Base-by-base conservation (phyloP, 2,888 invertebrate genomes). In the Troides helena region DNA sequence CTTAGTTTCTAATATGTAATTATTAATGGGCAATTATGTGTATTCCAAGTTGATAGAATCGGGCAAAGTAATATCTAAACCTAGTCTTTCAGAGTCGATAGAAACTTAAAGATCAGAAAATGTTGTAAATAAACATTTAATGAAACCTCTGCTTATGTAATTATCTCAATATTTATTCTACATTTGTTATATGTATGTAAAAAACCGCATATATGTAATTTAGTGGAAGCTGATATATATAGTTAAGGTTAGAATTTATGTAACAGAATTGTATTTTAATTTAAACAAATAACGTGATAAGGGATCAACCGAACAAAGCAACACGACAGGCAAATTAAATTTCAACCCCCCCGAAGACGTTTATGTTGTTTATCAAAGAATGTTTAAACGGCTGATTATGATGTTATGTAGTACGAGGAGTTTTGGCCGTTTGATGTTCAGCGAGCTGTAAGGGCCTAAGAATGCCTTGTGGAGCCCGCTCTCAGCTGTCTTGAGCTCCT, bases 281-380 rank as follows among this genome's bases (percentile, higher is more conserved):
- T 46, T 46, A 46, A 46, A 46, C 46, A 36, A 64, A 64, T 14
- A 6, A 30, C 18, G 36, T 56, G 56, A n/a, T 21, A 10, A 64
- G 64, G 12, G 21, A 21, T n/a, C 8, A 56, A 46, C 25, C 57
- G 58, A 64, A 65, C 61, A 62, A 65, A 67, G 65, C 61, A 53
- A 36, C 57, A 59, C 56, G 62, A 60, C 62, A 67, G 65, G 73
- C 85, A 90, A 90, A 90, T 90, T 90, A 90, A 90, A 90, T 90
- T 90, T 46, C 46, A 46, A 30, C 30, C 66, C 88, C 86, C 74
- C 74, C 74, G 78, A 85, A 89, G 87, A 88, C 83, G 87, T 76
- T 85, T 86, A 87, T 88, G 85, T 85, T 80, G 85, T 84, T 87
- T 88, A 89, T 89, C 90, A 90, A 90, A 90, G 91, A 89, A 88